Conservation (phyloP, 2,797 vertebrate species). For the Enteromius paludinosus region DNA sequence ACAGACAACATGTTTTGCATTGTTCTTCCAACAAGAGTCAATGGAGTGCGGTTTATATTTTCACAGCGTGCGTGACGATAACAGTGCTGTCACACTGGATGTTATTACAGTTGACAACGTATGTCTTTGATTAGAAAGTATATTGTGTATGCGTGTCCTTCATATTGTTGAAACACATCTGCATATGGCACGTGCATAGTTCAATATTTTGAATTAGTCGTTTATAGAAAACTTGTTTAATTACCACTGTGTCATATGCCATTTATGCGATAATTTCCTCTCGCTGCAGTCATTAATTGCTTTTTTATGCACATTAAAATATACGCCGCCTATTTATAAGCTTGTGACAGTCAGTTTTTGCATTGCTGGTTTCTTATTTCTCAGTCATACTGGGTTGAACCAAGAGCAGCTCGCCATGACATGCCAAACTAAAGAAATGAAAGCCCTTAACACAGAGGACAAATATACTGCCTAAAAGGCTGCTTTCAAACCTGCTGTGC, state of each 20-base stretch:
- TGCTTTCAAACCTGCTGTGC: conserved; percentile 53
- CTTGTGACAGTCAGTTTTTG: not conserved
- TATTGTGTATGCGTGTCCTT: not conserved
- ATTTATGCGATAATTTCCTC: conserved; percentile 40
- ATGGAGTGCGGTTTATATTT: not conserved
- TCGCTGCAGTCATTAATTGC: conserved; percentile 34
- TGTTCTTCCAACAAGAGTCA: not conserved
- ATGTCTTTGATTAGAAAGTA: conserved; percentile 7
- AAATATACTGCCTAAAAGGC: conserved; percentile 39
- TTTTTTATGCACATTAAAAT: conserved; percentile 40
- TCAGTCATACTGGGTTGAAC: conserved; percentile 16
- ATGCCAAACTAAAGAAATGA: conserved; percentile 3
- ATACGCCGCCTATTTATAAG: conserved; percentile 2
- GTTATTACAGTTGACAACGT: not conserved
- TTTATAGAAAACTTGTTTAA: conserved; percentile 39
- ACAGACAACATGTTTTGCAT: conserved; percentile 8
- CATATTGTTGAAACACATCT: conserved; percentile 11
- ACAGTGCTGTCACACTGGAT: not conserved
- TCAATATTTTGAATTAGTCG: conserved; percentile 19
- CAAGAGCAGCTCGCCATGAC: conserved; percentile 12
- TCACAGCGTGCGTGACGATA: conserved; percentile 8
- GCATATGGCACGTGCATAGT: not conserved
- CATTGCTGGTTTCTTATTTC: conserved; percentile 34
- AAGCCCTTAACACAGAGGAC: conserved; percentile 32
- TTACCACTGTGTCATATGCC: conserved; percentile 44